Base-by-base conservation (phyloP, 2,888 invertebrate genomes). In the Rhaphigaster nebulosa region DNA sequence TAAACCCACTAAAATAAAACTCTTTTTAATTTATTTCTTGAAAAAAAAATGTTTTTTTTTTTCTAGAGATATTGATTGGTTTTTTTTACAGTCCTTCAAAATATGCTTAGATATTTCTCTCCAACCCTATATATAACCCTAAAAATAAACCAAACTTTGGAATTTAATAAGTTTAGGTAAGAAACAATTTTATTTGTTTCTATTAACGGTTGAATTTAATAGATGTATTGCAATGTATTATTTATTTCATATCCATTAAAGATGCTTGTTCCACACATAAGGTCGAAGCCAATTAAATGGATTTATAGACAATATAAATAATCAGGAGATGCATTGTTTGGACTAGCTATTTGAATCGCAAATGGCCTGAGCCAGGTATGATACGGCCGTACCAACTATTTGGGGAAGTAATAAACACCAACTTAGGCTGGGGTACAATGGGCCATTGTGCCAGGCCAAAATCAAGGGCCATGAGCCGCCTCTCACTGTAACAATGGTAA, bases 351-450 rank as follows among this genome's bases (percentile, higher is more conserved):
- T 84, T 84, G 84, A 84, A 84, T 84, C 84, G 38, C 84, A 84
- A 84, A 84, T 84, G 80, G 26, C 10, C n/a, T 0, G 20, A 20
- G 45, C 15, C 84, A 84, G 45, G 84, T 41, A 84, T 84, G 84
- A 45, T 84, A 50, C n/a, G 84, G 45, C 26, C 10, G 26, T 41
- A 45, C 6, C 45, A 84, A 84, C 84, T 84, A 84, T 84, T 84
- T n/a, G 45, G 84, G 84, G 84, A 84, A 84, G 84, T 84, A 84
- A 84, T 84, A 84, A 84, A 84, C 45, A 26, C n/a, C n/a, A 84
- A 84, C n/a, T 84, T 84, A 41, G 80, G 29, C 80, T 41, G 12
- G 84, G 13, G 8, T n/a, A 84, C 84, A 84, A 84, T 84, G 84
- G 45, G 12, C 84, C 45, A 84, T 84, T 84, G 84, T 84, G 45